Conservation (phyloP, 2,113 vertebrate genomes). For the Syngnathoides biaculeatus region DNA sequence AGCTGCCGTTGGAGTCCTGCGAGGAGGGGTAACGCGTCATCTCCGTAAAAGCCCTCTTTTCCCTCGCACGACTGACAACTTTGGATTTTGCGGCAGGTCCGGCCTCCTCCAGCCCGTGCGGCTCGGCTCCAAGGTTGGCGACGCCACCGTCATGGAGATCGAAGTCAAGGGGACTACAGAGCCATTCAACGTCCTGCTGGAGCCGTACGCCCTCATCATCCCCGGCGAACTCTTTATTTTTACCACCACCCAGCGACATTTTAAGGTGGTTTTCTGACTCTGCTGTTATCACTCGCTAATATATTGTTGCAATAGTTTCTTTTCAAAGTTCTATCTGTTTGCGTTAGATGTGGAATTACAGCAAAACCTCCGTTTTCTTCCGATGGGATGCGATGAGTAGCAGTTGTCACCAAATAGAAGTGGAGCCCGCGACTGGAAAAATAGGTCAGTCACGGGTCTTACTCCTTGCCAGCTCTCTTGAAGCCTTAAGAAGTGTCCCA, state of each 20-base stretch:
- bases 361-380: slow-evolving; percentile 79
- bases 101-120: slow-evolving; percentile 57
- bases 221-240: slow-evolving; percentile 81
- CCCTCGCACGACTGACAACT: neutral
- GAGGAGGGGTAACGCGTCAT: slow-evolving; percentile 46
- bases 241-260: slow-evolving; percentile 71
- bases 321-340: slow-evolving; percentile 23
- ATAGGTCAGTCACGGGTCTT: slow-evolving; percentile 44
- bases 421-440: slow-evolving; percentile 78
- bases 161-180: slow-evolving; percentile 85
- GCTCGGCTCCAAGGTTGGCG: slow-evolving; percentile 36
- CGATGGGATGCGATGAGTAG: slow-evolving; percentile 75
- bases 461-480: no score
- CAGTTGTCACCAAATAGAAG: slow-evolving; percentile 76
- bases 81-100: slow-evolving; percentile 11
- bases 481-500: no score
- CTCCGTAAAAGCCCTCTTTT: neutral
- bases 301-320: neutral
- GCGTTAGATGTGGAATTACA: slow-evolving; percentile 91
- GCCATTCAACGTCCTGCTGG: slow-evolving; percentile 79
- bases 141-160: slow-evolving; percentile 80
- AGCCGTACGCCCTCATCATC: slow-evolving; percentile 83
- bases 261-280: slow-evolving; percentile 70
- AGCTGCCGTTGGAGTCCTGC: slow-evolving; percentile 45
- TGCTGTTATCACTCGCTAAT: neutral